Evolutionary conservation across 2,113 vertebrate species (phyloP).

Genomic region (Apaloderma vittatum): DNA sequence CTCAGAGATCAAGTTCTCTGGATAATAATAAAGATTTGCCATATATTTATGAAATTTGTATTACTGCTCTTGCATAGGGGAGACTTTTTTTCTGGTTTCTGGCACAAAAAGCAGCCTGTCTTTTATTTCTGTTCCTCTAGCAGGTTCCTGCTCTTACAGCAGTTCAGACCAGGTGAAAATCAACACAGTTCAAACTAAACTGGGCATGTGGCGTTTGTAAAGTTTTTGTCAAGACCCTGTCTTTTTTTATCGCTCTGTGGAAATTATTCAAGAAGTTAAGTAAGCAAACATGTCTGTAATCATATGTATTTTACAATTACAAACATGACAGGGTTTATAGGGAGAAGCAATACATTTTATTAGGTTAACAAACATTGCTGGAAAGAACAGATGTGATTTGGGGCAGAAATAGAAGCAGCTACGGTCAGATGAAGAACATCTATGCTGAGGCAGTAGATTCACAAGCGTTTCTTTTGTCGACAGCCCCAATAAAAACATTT

Average conservation of each 20-base stretch:
- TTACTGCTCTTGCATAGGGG: background rate
- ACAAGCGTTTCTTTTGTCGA: background rate
- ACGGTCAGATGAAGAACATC: background rate
- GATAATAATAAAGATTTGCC: background rate
- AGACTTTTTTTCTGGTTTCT: background rate
- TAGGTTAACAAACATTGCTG: background rate
- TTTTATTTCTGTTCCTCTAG: background rate
- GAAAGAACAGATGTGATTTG: slow-evolving; percentile 37
- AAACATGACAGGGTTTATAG: background rate
- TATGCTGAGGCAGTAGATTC: background rate
- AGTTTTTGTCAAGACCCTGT: background rate
- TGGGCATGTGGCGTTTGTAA: background rate
- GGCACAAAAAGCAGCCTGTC: background rate
- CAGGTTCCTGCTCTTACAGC: background rate
- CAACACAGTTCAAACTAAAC: background rate
- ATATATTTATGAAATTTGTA: background rate
- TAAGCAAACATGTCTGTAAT: background rate
- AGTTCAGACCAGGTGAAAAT: background rate
- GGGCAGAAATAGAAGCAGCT: background rate
- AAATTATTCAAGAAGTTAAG: background rate
- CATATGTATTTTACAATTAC: background rate
- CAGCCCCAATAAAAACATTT: slow-evolving; percentile 10
- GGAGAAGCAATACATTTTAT: background rate
- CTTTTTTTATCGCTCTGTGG: background rate
- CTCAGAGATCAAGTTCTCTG: background rate